phyloP scores from a whole-genome alignment of 2,113 vertebrate genomes.

The Varanus komodoensis region DNA sequence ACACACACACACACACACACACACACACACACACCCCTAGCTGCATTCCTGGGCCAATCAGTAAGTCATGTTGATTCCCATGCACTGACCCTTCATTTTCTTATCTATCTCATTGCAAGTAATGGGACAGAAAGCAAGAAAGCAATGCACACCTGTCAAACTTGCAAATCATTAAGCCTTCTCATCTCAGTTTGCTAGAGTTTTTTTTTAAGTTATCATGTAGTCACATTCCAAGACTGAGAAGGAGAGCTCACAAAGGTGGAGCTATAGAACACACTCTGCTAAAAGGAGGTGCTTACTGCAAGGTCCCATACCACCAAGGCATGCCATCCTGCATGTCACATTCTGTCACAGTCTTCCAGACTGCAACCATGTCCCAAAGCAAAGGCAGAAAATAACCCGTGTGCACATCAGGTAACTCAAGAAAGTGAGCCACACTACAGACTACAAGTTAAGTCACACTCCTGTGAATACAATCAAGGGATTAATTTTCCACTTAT shows the following conservation, averaged over 20 bases:
- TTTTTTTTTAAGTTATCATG: neutral
- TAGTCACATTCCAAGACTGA: neutral
- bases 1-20: no score
- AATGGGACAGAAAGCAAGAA: no score
- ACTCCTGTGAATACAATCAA: neutral
- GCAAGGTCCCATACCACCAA: neutral
- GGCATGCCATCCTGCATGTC: neutral
- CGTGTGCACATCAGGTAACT: neutral
- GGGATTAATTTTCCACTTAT: neutral
- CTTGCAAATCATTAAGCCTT: neutral
- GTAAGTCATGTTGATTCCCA: neutral
- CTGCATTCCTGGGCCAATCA: no score
- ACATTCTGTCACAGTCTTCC: neutral
- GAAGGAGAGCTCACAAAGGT: neutral
- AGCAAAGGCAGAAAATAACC: neutral
- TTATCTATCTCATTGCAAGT: neutral
- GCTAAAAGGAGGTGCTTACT: neutral
- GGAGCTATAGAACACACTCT: neutral
- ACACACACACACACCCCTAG: no score
- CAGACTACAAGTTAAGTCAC: constrained; percentile 4
- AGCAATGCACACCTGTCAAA: neutral
- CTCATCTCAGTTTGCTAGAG: neutral
- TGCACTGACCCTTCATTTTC: neutral
- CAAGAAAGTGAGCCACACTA: neutral
- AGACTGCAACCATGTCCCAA: neutral